Evolutionary conservation across 1,140 invertebrate genomes (phyloP).

Genomic region (Nasonia giraulti): DNA sequence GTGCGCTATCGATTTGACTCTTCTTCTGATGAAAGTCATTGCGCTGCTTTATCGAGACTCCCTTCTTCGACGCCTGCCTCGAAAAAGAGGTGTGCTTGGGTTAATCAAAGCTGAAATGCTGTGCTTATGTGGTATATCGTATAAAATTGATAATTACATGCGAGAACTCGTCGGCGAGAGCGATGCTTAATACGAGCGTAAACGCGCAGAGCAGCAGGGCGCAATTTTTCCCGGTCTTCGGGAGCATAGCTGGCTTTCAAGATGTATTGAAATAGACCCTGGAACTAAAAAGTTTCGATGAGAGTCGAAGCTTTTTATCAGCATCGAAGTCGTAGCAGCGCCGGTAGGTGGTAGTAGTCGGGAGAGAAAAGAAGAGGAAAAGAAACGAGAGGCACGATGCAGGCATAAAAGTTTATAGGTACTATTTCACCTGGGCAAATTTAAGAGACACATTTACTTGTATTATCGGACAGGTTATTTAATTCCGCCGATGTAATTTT

Average conservation of each 20-base stretch:
- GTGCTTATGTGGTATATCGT: too few species aligned
- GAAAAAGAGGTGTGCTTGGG: neutral
- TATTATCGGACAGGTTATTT: constrained; percentile 27
- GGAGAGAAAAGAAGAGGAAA: neutral
- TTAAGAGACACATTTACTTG: constrained; percentile 14
- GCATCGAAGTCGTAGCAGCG: neutral
- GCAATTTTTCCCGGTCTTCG: neutral
- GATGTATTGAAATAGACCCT: constrained; percentile 8
- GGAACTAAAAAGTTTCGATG: constrained; percentile 11
- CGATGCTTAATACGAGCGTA: neutral
- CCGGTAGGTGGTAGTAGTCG: too few species aligned
- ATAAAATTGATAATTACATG: constrained; percentile 23
- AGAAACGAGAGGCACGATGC: neutral
- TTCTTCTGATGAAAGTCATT: too few species aligned
- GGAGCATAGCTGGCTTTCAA: neutral
- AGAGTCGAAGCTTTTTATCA: constrained; percentile 31
- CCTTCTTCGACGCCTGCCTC: too few species aligned
- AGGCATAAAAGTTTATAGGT: constrained; percentile 36
- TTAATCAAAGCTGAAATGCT: neutral
- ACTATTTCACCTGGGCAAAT: neutral
- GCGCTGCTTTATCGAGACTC: too few species aligned
- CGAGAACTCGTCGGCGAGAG: neutral
- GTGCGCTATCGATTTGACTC: too few species aligned
- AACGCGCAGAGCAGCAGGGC: constrained; percentile 5
- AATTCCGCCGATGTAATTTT: neutral